Evolutionary conservation across 2,888 invertebrate species (phyloP).

Genomic region (Watsonalla cultraria): DNA sequence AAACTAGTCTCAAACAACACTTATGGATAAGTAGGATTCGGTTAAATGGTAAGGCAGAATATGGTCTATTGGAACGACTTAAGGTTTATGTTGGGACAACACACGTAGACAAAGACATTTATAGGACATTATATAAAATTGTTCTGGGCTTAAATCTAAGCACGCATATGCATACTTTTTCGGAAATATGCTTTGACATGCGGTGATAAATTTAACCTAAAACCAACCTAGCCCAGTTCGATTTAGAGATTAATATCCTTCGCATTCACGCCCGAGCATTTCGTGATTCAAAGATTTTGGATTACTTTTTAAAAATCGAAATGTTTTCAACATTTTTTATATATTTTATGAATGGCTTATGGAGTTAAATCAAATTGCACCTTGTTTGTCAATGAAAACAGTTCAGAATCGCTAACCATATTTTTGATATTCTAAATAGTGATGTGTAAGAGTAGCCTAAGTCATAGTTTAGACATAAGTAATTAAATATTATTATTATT

Average conservation of each 20-base stretch:
- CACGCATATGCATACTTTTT: no score
- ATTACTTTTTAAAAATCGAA: slow-evolving; percentile 16
- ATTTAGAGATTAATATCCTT: neutral
- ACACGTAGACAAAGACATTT: slow-evolving; percentile 1
- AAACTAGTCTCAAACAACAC: no score
- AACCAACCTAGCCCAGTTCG: neutral
- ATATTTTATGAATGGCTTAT: slow-evolving; percentile 1
- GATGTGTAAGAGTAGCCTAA: neutral
- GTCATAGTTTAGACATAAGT: slow-evolving; percentile 1
- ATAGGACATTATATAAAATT: neutral
- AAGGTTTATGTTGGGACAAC: no score
- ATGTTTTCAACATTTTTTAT: slow-evolving; percentile 29
- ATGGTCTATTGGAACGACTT: no score
- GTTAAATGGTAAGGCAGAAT: no score
- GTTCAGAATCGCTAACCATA: neutral
- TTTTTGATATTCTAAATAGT: neutral
- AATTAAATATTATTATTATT: neutral
- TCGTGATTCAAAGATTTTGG: neutral
- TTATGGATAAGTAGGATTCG: no score
- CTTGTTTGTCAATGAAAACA: neutral
- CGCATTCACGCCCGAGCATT: neutral
- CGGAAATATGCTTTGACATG: no score
- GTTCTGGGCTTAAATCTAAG: neutral
- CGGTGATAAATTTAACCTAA: neutral
- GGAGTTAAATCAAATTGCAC: slow-evolving; percentile 1